These are phyloP conservation scores for Rutilus rutilus DNA, from an alignment of 2,113 vertebrate genomes.

Conservation along the genomic window DNA sequence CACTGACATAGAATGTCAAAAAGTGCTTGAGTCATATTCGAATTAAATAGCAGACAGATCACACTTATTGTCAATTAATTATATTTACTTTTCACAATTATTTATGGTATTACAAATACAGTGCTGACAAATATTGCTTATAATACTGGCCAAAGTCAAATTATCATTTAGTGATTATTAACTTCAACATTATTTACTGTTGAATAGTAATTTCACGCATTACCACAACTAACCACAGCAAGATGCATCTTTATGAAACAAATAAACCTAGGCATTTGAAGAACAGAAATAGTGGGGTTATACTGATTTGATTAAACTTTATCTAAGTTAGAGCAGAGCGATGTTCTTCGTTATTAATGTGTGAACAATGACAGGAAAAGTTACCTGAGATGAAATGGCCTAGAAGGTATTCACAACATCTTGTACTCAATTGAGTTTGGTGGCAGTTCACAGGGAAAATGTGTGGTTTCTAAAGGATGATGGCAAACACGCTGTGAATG, in stretches of 20 bases:
- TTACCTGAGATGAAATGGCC: neutral
- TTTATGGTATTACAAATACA: neutral
- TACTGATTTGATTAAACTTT: neutral
- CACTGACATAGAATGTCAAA: slow-evolving; percentile 42
- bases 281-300: neutral
- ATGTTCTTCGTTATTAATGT: neutral
- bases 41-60: slow-evolving; percentile 19
- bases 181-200: neutral
- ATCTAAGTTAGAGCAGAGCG: neutral
- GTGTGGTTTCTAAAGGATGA: neutral
- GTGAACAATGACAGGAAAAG: slow-evolving; percentile 2
- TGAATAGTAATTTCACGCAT: slow-evolving; percentile 5
- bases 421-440: neutral
- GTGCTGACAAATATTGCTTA: slow-evolving; percentile 8
- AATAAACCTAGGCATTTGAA: neutral
- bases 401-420: neutral
- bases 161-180: neutral
- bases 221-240: too few relatives aligned
- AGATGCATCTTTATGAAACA: too few relatives aligned
- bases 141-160: slow-evolving; percentile 6
- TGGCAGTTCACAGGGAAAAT: slow-evolving; percentile 22
- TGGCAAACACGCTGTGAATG: neutral
- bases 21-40: slow-evolving; percentile 31
- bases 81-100: slow-evolving; percentile 5
- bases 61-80: neutral